These are phyloP conservation scores for Agonopterix subpropinquella DNA, from an alignment of 2,888 invertebrate species.

Conservation along the genomic window DNA sequence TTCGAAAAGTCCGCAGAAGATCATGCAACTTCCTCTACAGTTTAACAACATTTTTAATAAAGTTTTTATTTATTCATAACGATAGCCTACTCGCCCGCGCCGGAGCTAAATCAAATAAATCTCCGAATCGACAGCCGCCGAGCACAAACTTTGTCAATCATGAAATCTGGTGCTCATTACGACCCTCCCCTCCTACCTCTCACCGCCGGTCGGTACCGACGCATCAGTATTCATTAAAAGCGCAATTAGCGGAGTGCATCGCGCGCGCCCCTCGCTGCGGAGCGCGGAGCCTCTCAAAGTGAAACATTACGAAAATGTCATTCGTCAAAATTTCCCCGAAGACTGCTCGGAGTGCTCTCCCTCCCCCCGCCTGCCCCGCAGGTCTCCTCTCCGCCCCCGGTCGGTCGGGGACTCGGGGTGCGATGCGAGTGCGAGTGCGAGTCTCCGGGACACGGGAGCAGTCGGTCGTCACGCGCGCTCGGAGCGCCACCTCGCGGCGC, in stretches of 20 bases:
- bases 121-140: not conserved
- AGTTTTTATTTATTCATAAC: no score
- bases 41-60: no score
- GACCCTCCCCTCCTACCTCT: conserved; percentile 1
- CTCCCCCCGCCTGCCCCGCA: conserved; percentile 2
- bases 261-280: conserved; percentile 13
- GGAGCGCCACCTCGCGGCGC: conserved; percentile 7
- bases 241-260: conserved; percentile 60
- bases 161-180: conserved; percentile 20
- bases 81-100: no score
- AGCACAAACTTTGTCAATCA: conserved; percentile 33
- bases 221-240: conserved; percentile 54
- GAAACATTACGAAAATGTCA: conserved; percentile 56
- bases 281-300: conserved; percentile 33
- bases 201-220: conserved; percentile 11
- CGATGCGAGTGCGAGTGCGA: conserved; percentile 18
- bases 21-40: no score
- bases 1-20: no score
- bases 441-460: conserved; percentile 12
- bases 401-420: no score
- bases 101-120: not conserved
- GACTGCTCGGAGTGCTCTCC: conserved; percentile 18
- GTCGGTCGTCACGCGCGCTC: conserved; percentile 1
- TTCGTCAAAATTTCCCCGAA: conserved; percentile 63
- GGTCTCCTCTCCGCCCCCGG: conserved; percentile 1